phyloP scores from a whole-genome alignment of 2,888 invertebrate species.

The Polymixis flavicincta region DNA sequence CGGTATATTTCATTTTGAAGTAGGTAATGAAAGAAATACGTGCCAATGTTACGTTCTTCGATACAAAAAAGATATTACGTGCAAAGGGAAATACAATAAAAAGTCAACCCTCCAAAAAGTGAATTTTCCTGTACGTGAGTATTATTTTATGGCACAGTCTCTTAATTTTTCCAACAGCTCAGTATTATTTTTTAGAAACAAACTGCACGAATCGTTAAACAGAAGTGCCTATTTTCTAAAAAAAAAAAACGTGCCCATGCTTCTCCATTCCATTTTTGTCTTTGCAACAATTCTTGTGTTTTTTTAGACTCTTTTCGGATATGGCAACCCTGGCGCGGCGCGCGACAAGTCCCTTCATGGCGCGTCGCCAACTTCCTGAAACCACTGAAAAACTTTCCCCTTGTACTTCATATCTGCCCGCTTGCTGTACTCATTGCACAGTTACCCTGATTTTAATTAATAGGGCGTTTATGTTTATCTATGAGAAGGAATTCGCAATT shows the following conservation, averaged over 20 bases:
- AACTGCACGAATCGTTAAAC: slow-evolving; percentile 37
- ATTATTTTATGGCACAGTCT: not conserved
- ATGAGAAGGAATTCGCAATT: not conserved
- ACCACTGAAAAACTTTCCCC: slow-evolving; percentile 66
- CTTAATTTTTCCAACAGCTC: slow-evolving; percentile 12
- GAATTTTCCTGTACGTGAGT: not conserved
- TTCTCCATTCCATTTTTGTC: slow-evolving; percentile 55
- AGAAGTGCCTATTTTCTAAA: slow-evolving; percentile 60
- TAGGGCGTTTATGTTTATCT: slow-evolving; percentile 15
- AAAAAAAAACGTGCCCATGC: slow-evolving; percentile 45
- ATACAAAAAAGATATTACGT: not conserved
- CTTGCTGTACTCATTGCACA: slow-evolving; percentile 29
- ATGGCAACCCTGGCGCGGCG: slow-evolving; percentile 58
- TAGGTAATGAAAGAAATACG: slow-evolving; percentile 28
- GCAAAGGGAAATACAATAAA: not conserved
- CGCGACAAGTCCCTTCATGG: slow-evolving; percentile 60
- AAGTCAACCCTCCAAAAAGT: not conserved
- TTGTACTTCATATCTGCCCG: slow-evolving; percentile 53
- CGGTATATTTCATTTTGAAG: slow-evolving; percentile 37
- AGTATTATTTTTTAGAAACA: slow-evolving; percentile 21
- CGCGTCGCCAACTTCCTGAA: slow-evolving; percentile 68
- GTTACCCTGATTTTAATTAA: slow-evolving; percentile 51
- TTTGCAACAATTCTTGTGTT: slow-evolving; percentile 47
- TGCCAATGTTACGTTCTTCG: slow-evolving; percentile 20
- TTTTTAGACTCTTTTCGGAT: slow-evolving; percentile 49